Evolutionary conservation across 2,888 invertebrate genomes (phyloP), one percentile per base, ranked within the genome.

Genomic region (Pheosia gnoma): DNA sequence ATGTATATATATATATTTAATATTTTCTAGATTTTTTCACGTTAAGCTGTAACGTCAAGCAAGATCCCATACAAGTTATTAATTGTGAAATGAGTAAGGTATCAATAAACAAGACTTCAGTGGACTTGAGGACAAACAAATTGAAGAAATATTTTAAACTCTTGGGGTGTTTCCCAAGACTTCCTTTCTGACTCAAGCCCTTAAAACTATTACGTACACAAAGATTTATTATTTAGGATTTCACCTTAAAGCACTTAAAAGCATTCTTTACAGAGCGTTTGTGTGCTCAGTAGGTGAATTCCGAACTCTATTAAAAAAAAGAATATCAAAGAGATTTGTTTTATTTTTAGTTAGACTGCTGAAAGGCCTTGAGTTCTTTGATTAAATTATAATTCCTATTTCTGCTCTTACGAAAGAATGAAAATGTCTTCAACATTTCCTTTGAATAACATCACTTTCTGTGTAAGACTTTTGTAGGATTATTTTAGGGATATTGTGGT

Each of bases 381-480:
- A 71, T 74, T 65, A 64, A 65, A 72, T 72, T 72, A 72, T 69
- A 67, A 69, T 67, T 75, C 61, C 69, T 67, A 72, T 75, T 69
- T 62, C 69, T 65, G 59, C 25, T 61, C 59, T 57, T 58, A 62
- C 13, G 51, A 43, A 69, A 56, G 57, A 61, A 63, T 70, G 59
- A 63, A 68, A 72, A 57, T 63, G 60, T 39, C 66, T 64, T 60
- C 3, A 67, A 60, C 59, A 60, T 62, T 65, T 65, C 60, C 51
- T 65, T 61, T 56, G 13, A 60, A 49, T 54, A 49, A 37, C 49
- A 39, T 7, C 51, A 49, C 10, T n/a, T 62, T 63, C 55, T 59
- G 57, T 58, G 43, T 60, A 62, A 66, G 47, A 57, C 37, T 39
- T 63, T 65, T 61, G 58, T 59, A 47, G 39, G 63, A 66, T 63